phyloP scores from a whole-genome alignment of 2,888 invertebrate genomes.

The Norana najaformis region DNA sequence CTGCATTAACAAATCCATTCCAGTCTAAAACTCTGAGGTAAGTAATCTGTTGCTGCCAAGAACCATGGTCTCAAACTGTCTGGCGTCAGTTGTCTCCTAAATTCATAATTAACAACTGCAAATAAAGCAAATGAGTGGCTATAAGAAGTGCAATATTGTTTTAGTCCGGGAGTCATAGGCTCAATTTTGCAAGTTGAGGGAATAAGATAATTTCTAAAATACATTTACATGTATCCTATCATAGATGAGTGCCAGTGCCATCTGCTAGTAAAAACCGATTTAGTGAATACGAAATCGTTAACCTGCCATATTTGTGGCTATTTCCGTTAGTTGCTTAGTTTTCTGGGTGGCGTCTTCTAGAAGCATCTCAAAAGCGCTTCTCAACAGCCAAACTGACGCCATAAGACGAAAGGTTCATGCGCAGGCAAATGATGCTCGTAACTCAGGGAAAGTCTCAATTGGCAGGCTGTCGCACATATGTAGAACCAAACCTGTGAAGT shows the following conservation, averaged over 20 bases:
- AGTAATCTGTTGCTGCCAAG: too few species aligned
- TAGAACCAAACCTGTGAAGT: too few species aligned
- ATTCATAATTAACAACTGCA: not conserved
- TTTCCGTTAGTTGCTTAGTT: not conserved
- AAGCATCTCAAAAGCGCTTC: too few species aligned
- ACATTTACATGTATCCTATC: not conserved
- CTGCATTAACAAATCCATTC: not conserved
- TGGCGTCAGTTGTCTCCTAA: not conserved
- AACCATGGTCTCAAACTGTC: fast-evolving
- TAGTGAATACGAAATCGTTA: not conserved
- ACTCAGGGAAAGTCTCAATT: too few species aligned
- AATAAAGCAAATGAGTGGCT: not conserved
- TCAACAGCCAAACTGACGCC: too few species aligned
- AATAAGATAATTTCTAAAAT: not conserved
- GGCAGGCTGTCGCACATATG: too few species aligned
- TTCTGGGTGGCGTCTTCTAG: too few species aligned
- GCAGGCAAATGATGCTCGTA: too few species aligned
- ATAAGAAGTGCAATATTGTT: not conserved
- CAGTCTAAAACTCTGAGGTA: not conserved
- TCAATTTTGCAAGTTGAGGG: not conserved
- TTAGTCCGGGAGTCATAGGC: too few species aligned
- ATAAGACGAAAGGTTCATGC: too few species aligned
- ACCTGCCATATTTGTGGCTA: not conserved
- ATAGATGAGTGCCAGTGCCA: too few species aligned
- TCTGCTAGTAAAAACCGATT: not conserved